phyloP scores from a whole-genome alignment of 2,113 vertebrate genomes.

The Boulengerochromis microlepis region DNA sequence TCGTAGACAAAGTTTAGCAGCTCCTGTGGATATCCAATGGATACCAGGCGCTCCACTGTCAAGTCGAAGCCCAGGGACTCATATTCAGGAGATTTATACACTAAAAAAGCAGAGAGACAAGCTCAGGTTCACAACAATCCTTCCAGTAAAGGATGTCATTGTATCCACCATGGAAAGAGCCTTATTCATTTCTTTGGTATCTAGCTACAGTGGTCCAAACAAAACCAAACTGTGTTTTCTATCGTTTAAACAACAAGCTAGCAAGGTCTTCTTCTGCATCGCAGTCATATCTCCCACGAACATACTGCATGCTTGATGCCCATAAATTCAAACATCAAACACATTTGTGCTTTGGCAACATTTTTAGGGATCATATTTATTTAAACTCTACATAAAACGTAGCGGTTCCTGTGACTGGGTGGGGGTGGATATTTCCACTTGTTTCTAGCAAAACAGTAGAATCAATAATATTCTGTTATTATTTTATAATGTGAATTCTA shows the following conservation, averaged over 20 bases:
- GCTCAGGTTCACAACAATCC: background rate
- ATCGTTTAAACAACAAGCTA: background rate
- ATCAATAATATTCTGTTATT: background rate
- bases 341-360: background rate
- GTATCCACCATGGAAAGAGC: background rate
- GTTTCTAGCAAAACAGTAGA: background rate
- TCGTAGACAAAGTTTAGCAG: constrained; percentile 95
- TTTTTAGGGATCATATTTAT: background rate
- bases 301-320: background rate
- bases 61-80: constrained; percentile 94
- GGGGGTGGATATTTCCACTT: background rate
- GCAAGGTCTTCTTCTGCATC: background rate
- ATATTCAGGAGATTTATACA: constrained; percentile 97
- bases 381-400: background rate
- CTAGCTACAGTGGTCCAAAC: background rate
- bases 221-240: background rate
- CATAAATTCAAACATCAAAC: background rate
- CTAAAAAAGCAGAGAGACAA: constrained; percentile 24
- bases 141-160: background rate
- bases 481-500: background rate
- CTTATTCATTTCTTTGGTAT: fast-evolving
- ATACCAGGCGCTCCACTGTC: constrained; percentile 91
- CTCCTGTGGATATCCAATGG: constrained; percentile 95
- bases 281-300: fast-evolving
- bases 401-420: fast-evolving